Evolutionary conservation across 2,113 vertebrate genomes (phyloP), one percentile per base, ranked within the genome.

Genomic region (Girardinichthys multiradiatus): DNA sequence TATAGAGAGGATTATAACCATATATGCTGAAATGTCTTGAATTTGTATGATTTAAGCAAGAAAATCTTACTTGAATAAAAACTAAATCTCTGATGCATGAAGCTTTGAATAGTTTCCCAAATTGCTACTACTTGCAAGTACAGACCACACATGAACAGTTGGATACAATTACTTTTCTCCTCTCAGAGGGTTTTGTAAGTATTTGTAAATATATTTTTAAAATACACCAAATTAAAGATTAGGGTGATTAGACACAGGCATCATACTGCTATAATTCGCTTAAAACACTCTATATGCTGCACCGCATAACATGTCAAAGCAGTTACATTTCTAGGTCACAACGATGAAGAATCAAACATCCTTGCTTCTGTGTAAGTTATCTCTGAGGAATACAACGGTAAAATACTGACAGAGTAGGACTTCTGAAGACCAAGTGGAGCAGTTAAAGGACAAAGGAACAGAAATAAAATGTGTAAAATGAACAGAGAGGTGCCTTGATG

Each of bases 401-500:
- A 62, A 54, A 64, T 27, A 63, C 64, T 64, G 68, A 78, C 11
- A 17, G 19, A 68, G 24, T 45, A 57, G 21, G 31, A 42, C 15
- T 66, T 68, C 33, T 70, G 28, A 70, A 66, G 69, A 82, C 33
- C 13, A 64, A 30, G 27, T 0, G 6, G 21, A 70, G 74, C 64
- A 26, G 28, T 63, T 45, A 79, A 26, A 73, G 64, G 63, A 79
- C 66, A 62, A 68, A 74, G 72, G 19, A 21, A 31, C 12, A 51
- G 31, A 64, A 70, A 60, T 24, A 21, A n/a, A 65, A 68, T 29
- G 57, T 35, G 21, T 17, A 70, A 19, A 33, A 57, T 45, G 29
- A 51, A 26, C 39, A 67, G 51, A 75, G 39, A 37, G 19, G 5
- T 61, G 76, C 60, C 70, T 83, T 12, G 29, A 79, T 75, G 82